phyloP scores from a whole-genome alignment of 2,113 vertebrate species.

The Ammodytes marinus region DNA sequence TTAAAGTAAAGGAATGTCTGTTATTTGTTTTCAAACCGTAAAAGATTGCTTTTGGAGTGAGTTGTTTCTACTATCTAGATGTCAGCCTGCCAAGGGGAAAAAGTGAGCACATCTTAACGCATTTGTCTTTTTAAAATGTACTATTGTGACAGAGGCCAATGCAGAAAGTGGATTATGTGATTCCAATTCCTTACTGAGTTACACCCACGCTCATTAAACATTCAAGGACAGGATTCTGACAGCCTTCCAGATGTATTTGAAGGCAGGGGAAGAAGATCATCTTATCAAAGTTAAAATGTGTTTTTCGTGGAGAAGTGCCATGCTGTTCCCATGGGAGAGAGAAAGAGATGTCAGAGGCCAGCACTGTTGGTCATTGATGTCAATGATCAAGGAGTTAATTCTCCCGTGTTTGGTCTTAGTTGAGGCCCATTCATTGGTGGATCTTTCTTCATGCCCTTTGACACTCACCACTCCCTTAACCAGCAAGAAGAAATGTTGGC shows the following conservation, averaged over 20 bases:
- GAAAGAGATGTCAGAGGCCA: constrained; percentile 37
- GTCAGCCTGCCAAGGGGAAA: background rate
- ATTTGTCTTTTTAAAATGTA: background rate
- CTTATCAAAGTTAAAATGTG: constrained; percentile 57
- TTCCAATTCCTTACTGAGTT: constrained; percentile 58
- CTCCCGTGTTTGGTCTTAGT: background rate
- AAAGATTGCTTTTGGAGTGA: background rate
- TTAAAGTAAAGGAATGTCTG: background rate
- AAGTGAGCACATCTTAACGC: background rate
- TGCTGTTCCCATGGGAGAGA: constrained; percentile 5
- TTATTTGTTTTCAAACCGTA: background rate
- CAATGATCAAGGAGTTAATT: constrained; percentile 29
- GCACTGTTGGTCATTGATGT: constrained; percentile 19
- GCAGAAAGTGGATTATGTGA: constrained; percentile 46
- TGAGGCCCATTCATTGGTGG: background rate
- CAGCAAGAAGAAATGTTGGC: constrained; percentile 1
- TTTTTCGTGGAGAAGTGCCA: too few species aligned
- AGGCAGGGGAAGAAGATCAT: constrained; percentile 49
- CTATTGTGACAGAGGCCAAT: constrained; percentile 21
- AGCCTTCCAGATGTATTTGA: constrained; percentile 43
- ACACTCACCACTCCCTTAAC: background rate
- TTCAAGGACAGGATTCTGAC: constrained; percentile 59
- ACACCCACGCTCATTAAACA: constrained; percentile 79
- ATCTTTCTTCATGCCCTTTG: background rate
- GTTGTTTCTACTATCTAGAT: background rate